Percentiles rank a stretch among this genome's conserved stretches.
phyloP scores from a whole-genome alignment of 2,797 vertebrate species.

The Galago senegalensis region DNA sequence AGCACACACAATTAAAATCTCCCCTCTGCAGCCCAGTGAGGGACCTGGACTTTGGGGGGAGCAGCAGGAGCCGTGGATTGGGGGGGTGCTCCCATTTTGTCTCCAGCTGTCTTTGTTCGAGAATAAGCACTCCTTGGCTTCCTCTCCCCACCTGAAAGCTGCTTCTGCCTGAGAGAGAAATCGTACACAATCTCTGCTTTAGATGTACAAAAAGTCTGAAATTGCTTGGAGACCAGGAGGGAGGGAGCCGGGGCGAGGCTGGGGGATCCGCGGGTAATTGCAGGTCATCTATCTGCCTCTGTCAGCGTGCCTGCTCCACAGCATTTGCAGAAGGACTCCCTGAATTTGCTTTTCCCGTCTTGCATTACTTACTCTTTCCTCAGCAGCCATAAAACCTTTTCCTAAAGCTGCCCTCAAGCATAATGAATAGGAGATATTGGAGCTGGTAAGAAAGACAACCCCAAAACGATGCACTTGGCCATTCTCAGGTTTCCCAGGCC shows the following conservation, averaged over 20 bases:
- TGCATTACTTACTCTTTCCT: constrained; percentile 62
- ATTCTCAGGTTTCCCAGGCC: neutral
- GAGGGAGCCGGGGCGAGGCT: constrained; percentile 53
- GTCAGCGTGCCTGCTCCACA: neutral
- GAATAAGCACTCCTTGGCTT: constrained; percentile 75
- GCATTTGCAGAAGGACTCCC: neutral
- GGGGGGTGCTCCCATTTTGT: neutral
- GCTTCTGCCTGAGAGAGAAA: constrained; percentile 70
- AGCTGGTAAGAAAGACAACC: neutral
- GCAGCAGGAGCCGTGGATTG: neutral
- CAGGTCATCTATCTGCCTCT: constrained; percentile 79
- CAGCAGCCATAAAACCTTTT: constrained; percentile 57
- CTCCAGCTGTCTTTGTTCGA: constrained; percentile 80
- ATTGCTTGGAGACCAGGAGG: constrained; percentile 76
- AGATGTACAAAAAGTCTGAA: constrained; percentile 82
- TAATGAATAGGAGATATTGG: constrained; percentile 13
- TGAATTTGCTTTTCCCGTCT: constrained; percentile 18
- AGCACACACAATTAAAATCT: neutral
- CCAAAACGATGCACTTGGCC: neutral
- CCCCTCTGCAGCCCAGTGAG: neutral
- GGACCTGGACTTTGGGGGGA: neutral
- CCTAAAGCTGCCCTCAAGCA: constrained; percentile 56
- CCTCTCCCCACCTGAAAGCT: constrained; percentile 73
- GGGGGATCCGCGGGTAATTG: constrained; percentile 73
- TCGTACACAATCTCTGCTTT: constrained; percentile 72